A percentile compares a stretch with the other conserved stretches of the same genome.
Evolutionary conservation across 1,140 invertebrate species (phyloP).

Genomic region (Leptopilina clavipes): DNA sequence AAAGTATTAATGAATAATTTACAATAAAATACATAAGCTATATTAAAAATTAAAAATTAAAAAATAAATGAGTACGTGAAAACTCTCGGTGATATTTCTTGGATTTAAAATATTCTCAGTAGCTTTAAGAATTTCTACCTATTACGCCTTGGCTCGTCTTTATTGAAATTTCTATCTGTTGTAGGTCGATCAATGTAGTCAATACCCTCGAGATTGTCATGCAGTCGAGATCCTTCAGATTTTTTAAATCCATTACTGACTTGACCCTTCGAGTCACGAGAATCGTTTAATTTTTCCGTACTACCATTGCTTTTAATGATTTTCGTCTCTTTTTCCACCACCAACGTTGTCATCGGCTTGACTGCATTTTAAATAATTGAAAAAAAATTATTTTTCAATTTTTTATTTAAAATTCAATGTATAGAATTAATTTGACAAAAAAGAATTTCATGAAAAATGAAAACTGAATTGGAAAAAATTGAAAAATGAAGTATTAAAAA

Average conservation of each 20-base stretch:
- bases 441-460: not conserved
- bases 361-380: not conserved
- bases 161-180: constrained; percentile 36
- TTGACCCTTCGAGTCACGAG: constrained; percentile 22
- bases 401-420: not conserved
- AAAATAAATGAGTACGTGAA: not conserved
- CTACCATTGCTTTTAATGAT: constrained; percentile 41
- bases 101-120: not conserved
- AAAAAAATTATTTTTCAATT: not conserved
- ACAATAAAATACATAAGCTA: not conserved
- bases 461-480: not conserved
- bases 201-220: constrained; percentile 45
- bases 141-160: constrained; percentile 8
- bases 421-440: not conserved
- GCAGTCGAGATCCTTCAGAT: constrained; percentile 17
- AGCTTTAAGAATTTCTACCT: constrained; percentile 11
- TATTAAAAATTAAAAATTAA: not conserved
- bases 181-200: constrained; percentile 49
- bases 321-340: constrained; percentile 56
- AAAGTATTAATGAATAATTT: not conserved
- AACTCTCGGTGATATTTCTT: constrained; percentile 32
- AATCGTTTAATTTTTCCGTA: constrained; percentile 20
- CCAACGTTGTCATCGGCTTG: constrained; percentile 53
- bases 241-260: constrained; percentile 36
- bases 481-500: too few species aligned